Percentiles rank a stretch among this genome's conserved stretches.
phyloP scores from a whole-genome alignment of 2,797 vertebrate genomes.

The Nyctalus aviator region DNA sequence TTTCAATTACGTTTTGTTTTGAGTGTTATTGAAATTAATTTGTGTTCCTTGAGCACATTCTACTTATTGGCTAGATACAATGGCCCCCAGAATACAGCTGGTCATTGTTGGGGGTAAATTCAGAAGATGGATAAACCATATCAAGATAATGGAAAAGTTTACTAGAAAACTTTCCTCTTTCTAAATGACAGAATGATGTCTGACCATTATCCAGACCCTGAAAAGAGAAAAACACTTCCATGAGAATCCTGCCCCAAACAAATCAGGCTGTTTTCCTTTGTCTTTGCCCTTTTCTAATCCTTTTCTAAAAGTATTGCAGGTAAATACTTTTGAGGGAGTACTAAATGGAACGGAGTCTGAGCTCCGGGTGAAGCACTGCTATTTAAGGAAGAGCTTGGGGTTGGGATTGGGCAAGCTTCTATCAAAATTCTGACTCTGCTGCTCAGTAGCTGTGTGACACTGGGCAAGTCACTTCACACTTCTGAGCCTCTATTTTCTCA shows the following conservation, averaged over 20 bases:
- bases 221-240: slow-evolving; percentile 38
- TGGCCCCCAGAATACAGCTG: slow-evolving; percentile 10
- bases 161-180: slow-evolving; percentile 37
- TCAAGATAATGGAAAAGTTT: slow-evolving; percentile 72
- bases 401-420: background rate
- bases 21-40: slow-evolving; percentile 76
- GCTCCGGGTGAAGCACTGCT: background rate
- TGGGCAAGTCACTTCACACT: background rate
- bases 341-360: background rate
- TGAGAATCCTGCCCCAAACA: slow-evolving; percentile 46
- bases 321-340: background rate
- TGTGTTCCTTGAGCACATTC: slow-evolving; percentile 52
- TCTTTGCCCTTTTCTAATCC: slow-evolving; percentile 29
- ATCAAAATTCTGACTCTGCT: background rate
- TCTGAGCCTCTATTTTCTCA: slow-evolving; percentile 1
- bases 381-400: background rate
- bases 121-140: slow-evolving; percentile 66
- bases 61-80: slow-evolving; percentile 41
- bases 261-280: background rate
- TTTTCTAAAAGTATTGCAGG: no score
- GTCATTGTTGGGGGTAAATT: slow-evolving; percentile 39
- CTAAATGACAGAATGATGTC: slow-evolving; percentile 54
- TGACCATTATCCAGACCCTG: slow-evolving; percentile 42
- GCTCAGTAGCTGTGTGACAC: background rate
- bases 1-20: slow-evolving; percentile 75